Conservation (phyloP, 2,113 vertebrate genomes). For the Cheilinus undulatus region DNA sequence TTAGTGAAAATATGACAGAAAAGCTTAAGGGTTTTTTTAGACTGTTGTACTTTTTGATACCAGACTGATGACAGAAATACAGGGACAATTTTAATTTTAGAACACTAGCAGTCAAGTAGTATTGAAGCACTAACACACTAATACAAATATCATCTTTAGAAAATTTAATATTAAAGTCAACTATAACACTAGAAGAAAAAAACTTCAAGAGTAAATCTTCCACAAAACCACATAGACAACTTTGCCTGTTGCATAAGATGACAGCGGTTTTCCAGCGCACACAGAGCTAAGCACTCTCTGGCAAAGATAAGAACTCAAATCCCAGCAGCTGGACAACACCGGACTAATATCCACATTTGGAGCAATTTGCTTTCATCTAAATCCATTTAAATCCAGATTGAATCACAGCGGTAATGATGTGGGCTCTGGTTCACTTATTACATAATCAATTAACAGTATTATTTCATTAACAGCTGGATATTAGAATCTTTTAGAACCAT, state of each 20-base stretch:
- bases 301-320: slow-evolving; percentile 7
- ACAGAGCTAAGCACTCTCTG: neutral
- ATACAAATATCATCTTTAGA: too few relatives aligned
- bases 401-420: slow-evolving; percentile 7
- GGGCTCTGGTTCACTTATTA: neutral
- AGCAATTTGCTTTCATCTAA: slow-evolving; percentile 9
- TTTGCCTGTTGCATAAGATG: slow-evolving; percentile 5
- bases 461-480: neutral
- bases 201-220: neutral
- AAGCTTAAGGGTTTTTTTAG: too few relatives aligned
- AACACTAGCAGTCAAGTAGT: too few relatives aligned
- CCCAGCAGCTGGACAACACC: slow-evolving; percentile 23
- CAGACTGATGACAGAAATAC: too few relatives aligned
- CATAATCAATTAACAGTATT: slow-evolving; percentile 8
- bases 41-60: too few relatives aligned
- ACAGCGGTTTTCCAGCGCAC: neutral
- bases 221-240: neutral
- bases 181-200: neutral
- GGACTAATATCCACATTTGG: neutral
- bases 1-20: too few relatives aligned
- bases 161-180: neutral
- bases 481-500: neutral
- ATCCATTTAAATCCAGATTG: slow-evolving; percentile 20
- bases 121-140: too few relatives aligned
- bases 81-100: too few relatives aligned